Percentiles rank a stretch among this genome's conserved stretches.
phyloP scores from a whole-genome alignment of 2,113 vertebrate genomes.

The Spheniscus mendiculus region DNA sequence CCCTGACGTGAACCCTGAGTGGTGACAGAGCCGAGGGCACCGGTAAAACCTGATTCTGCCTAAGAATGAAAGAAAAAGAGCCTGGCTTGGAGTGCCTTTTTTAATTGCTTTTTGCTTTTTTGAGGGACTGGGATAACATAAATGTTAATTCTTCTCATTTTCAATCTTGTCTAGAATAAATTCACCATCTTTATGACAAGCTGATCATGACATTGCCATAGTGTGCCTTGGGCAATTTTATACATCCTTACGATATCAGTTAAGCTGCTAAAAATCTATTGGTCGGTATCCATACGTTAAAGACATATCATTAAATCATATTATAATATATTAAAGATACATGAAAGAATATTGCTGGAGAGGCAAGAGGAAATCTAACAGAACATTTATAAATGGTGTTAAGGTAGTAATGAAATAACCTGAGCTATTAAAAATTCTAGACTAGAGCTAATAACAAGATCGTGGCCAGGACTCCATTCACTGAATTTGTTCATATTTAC shows the following conservation, averaged over 20 bases:
- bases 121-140: background rate
- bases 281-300: background rate
- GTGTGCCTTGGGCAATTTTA: background rate
- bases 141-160: background rate
- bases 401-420: background rate
- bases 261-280: background rate
- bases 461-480: background rate
- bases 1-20: background rate
- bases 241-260: background rate
- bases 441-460: background rate
- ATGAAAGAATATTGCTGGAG: background rate
- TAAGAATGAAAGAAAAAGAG: background rate
- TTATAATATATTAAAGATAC: background rate
- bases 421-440: background rate
- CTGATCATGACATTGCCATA: background rate
- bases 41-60: background rate
- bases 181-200: background rate
- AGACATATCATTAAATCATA: background rate
- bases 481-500: background rate
- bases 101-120: background rate
- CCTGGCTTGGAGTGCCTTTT: background rate
- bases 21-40: background rate
- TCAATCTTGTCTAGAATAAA: background rate
- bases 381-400: background rate
- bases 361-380: background rate